Base-by-base conservation (phyloP, 2,113 vertebrate species). In the Zosterops lateralis region DNA sequence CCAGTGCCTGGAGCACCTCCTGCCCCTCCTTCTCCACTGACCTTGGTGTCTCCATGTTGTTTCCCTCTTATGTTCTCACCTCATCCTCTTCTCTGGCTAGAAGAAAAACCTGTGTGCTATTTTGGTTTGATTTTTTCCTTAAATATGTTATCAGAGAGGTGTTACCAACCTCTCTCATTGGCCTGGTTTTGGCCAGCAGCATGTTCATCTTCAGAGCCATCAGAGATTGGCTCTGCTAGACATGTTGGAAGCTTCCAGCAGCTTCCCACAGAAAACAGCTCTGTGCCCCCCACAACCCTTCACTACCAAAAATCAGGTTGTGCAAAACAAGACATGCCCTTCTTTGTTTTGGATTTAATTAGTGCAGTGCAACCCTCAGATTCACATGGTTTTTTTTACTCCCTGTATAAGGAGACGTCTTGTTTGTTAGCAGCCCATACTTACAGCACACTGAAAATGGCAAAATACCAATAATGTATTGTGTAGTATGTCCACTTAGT, bases 351-450 rank as follows among this genome's bases (percentile, higher is more conserved):
- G 2, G 5, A 57, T 40, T 61, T 58, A 44, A 7, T 51, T 61
- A 5, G 1, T 38, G 5, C 4, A 58, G 14, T 17, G 10, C 26
- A 78, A 4, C 3, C 14, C 9, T 56, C 25, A 32, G 38, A 57
- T 42, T 36, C 84, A 5, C 24, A 53, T 28, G 18, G 0, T 0
- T 25, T 65, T 54, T 77, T 50, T 40, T 2, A 1, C 7, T 57
- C 4, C 11, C 2, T 57, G 1, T 48, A 15, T 24, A 3, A 21
- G 16, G 13, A 5, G 9, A 31, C 8, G 48, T 24, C 4, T 0
- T 17, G 2, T 48, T 74, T 78, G 15, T 62, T n/a, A 66, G 36
- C 3, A 89, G 2, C 14, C 5, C 3, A 14, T 40, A 25, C 10
- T 50, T 75, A 53, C 0, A 54, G 29, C 17, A 36, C 4, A 40